Percentiles rank a stretch among this genome's conserved stretches.
These are phyloP conservation scores for Cotesia congregata DNA, from an alignment of 2,888 invertebrate genomes.

Conservation along the genomic window DNA sequence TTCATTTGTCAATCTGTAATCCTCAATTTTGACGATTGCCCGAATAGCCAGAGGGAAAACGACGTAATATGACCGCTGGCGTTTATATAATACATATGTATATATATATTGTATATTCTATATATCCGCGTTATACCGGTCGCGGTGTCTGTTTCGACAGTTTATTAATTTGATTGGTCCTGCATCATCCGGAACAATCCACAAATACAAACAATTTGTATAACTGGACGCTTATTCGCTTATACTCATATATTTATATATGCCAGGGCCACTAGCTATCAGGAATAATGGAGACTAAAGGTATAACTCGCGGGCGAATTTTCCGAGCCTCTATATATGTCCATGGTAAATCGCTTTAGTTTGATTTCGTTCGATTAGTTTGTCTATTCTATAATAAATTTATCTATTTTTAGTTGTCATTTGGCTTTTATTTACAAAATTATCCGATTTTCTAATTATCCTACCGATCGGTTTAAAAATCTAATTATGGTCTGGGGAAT, in stretches of 20 bases:
- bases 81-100: conserved; percentile 14
- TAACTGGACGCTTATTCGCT: not conserved
- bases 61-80: conserved; percentile 58
- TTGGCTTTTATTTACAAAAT: no score
- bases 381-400: no score
- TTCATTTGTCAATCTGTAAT: conserved; percentile 59
- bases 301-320: no score
- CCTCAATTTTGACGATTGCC: conserved; percentile 67
- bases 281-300: not conserved
- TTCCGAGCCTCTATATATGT: no score
- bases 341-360: no score
- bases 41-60: conserved; percentile 60
- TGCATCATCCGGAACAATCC: conserved; percentile 46
- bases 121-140: conserved; percentile 36
- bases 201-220: conserved; percentile 30
- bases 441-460: no score
- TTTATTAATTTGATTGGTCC: conserved; percentile 69
- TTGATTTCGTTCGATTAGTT: no score
- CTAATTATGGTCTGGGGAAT: no score
- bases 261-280: not conserved
- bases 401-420: no score
- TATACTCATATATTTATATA: not conserved
- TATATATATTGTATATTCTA: conserved; percentile 31
- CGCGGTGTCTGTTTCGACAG: conserved; percentile 60
- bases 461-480: no score